Evolutionary conservation across 2,888 invertebrate genomes (phyloP).

Genomic region (Oligia strigilis): DNA sequence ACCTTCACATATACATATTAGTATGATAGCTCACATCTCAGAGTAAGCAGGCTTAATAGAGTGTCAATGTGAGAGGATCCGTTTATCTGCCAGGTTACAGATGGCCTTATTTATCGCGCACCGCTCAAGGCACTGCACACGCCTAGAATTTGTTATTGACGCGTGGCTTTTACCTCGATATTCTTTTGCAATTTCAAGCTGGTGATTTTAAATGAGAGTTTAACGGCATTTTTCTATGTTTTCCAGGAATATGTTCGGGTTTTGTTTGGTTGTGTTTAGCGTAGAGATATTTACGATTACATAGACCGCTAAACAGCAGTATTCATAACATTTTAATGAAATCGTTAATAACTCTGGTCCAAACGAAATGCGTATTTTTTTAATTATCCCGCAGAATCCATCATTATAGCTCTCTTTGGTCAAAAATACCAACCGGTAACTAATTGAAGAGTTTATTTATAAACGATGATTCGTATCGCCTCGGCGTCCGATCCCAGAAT

Average conservation of each 20-base stretch:
- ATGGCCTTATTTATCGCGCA: slow-evolving; percentile 57
- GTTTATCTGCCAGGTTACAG: slow-evolving; percentile 59
- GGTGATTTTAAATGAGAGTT: slow-evolving; percentile 42
- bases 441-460: no score
- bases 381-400: background rate
- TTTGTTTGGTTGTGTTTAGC: background rate
- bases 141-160: slow-evolving; percentile 61
- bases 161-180: slow-evolving; percentile 22
- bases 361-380: background rate
- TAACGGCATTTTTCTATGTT: slow-evolving; percentile 6
- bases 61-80: slow-evolving; percentile 54
- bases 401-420: no score
- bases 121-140: slow-evolving; percentile 55
- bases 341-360: background rate
- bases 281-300: background rate
- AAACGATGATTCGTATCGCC: no score
- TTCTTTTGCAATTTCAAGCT: slow-evolving; percentile 47
- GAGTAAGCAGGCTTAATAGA: slow-evolving; percentile 58
- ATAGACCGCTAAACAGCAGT: background rate
- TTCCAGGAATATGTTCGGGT: background rate
- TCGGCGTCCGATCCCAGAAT: no score
- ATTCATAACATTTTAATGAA: background rate
- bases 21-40: slow-evolving; percentile 39
- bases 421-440: background rate
- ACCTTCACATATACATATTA: slow-evolving; percentile 39